Evolutionary conservation across 1,140 invertebrate genomes (phyloP), one percentile per base, ranked within the genome.

Genomic region (Drosophila bocqueti): DNA sequence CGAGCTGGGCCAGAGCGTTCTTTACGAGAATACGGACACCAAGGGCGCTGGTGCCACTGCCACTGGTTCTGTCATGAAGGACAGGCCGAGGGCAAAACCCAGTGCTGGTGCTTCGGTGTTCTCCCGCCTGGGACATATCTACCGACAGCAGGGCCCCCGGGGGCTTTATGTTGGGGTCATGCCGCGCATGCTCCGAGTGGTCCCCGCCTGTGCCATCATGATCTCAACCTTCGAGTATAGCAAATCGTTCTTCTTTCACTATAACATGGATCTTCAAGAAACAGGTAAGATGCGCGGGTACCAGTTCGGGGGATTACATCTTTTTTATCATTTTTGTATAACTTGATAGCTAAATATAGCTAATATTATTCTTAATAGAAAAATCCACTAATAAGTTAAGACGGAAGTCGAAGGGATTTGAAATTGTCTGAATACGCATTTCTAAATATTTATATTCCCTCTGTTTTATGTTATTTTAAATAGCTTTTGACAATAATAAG

Each of bases 171-270:
- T 96, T 40, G 98, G 98, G 24, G 91, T 98, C 15, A 94, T 96
- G 45, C 98, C 98, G 4, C 94, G 98, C 74, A 93, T 99, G 72
- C 94, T 97, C 10, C 99, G 99, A 95, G 97, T 99, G 10, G 97
- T 98, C n/a, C 98, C 98, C 24, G 98, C 98, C 2, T 99, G 98
- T 94, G 98, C 98, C 8, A 98, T 99, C 13, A 99, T 99, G 98
- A 98, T 99, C 52, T 96, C 98, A 11, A 96, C 97, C 11, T 99
- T 98, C 93, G 98, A 99, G 95, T 97, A 97, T 92, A 97, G 97
- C 69, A 99, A 99, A 94, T 93, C 94, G 50, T 98, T 97, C 92
- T 99, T 99, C 81, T 95, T 95, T 83, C 93, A 93, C 55, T 94
- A 94, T 62, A 95, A 95, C 26, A 63, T 89, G 9, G 63, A 75